A percentile compares a stretch with the other conserved stretches of the same genome.
Conservation (phyloP, 2,888 invertebrate species). For the Malachius bipustulatus region DNA sequence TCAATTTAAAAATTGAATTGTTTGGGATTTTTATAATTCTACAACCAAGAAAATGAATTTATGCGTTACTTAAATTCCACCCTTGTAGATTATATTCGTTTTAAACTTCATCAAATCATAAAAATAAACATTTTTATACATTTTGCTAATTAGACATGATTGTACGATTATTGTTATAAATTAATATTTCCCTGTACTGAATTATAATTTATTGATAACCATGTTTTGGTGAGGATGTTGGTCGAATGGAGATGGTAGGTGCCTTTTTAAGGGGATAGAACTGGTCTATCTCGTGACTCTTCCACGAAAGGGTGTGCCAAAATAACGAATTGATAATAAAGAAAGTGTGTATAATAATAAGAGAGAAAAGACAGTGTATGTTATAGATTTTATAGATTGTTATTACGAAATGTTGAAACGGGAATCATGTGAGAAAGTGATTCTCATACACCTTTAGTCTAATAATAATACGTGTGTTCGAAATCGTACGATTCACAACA, state of each 20-base stretch:
- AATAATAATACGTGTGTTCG: too few species aligned
- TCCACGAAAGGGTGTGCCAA: constrained; percentile 35
- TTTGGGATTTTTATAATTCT: too few species aligned
- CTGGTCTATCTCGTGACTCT: constrained; percentile 22
- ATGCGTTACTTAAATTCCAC: too few species aligned
- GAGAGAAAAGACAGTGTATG: constrained; percentile 31
- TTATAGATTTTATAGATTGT: constrained; percentile 39
- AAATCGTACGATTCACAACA: constrained; percentile 19
- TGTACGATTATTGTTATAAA: too few species aligned
- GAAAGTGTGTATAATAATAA: constrained; percentile 23
- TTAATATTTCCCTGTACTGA: too few species aligned
- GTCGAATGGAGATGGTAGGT: constrained; percentile 26
- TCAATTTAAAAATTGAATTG: too few species aligned
- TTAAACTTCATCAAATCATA: not conserved
- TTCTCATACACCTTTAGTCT: constrained; percentile 25
- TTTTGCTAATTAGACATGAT: too few species aligned
- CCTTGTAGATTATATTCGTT: too few species aligned
- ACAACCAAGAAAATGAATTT: too few species aligned
- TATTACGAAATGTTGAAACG: constrained; percentile 31
- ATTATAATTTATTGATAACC: too few species aligned
- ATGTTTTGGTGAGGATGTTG: constrained; percentile 8
- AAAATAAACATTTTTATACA: not conserved
- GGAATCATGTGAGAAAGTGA: constrained; percentile 22
- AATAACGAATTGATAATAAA: too few species aligned
- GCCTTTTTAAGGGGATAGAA: constrained; percentile 29